phyloP scores from a whole-genome alignment of 2,888 invertebrate species.

The Hyposoter didymator region DNA sequence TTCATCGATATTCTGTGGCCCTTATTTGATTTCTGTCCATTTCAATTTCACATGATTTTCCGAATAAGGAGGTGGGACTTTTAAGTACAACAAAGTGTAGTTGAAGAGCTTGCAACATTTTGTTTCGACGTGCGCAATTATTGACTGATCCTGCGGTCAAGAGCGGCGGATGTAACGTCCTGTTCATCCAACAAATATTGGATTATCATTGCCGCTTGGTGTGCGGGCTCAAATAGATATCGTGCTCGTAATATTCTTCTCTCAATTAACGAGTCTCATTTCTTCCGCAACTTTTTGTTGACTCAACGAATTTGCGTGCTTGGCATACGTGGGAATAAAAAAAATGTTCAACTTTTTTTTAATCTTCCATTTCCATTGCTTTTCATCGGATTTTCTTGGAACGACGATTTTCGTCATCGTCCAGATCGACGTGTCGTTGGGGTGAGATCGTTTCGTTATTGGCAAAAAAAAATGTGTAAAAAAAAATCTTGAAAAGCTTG shows the following conservation, averaged over 20 bases:
- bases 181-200: too few relatives aligned
- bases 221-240: too few relatives aligned
- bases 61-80: background rate
- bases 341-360: background rate
- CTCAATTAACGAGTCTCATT: too few relatives aligned
- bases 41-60: constrained; percentile 36
- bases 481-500: constrained; percentile 14
- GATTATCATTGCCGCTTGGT: too few relatives aligned
- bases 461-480: constrained; percentile 6
- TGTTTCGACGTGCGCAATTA: background rate
- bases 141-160: too few relatives aligned
- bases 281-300: too few relatives aligned
- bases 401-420: constrained; percentile 45
- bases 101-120: background rate
- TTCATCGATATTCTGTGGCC: constrained; percentile 35
- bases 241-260: too few relatives aligned
- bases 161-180: too few relatives aligned
- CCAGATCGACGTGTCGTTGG: constrained; percentile 11
- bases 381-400: constrained; percentile 11
- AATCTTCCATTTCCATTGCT: background rate
- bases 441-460: constrained; percentile 22
- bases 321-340: background rate
- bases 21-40: constrained; percentile 44
- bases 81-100: background rate
- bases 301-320: too few relatives aligned